Evolutionary conservation across 1,140 invertebrate species (phyloP), one percentile per base, ranked within the genome.

Genomic region (Zaprionus davidi): DNA sequence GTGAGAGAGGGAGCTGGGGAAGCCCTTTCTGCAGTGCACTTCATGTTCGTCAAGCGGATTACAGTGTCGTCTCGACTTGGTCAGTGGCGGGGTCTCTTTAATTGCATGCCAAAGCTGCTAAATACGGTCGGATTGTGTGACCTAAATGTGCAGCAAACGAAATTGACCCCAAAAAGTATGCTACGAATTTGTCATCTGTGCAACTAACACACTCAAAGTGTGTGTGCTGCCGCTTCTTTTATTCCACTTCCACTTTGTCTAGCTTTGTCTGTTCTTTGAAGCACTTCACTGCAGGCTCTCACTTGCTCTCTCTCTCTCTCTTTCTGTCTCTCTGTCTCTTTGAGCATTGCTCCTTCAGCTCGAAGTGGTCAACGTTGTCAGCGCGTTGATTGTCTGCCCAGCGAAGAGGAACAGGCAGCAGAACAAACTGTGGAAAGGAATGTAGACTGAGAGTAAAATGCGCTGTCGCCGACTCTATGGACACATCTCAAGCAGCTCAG

Each of bases 41-140:
- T 78, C 46, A 56, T 71, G 70, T 66, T 73, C 69, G 79, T 73
- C 82, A 77, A 79, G 72, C 76, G 66, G 80, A 87, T 86, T 82
- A 75, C 64, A 86, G 68, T 6, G n/a, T 67, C 64, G 76, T 41
- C 34, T 41, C 65, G 53, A 36, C 70, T 36, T 24, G 44, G n/a
- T 49, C 46, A 36, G 11, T 6, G n/a, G 22, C n/a, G 26, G 60
- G 12, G 62, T 20, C 28, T 51, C 46, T 17, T 9, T 79, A 82
- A 82, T 82, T 83, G 78, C 55, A 76, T 57, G 65, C 68, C 53
- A 66, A 78, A 78, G 76, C 71, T 58, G 66, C 26, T 53, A 67
- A 65, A 49, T 65, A 44, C 44, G 58, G 11, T 53, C 12, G 36
- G 15, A 58, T 49, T 28, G 26, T 31, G 36, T 71, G 78, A 78